phyloP scores from a whole-genome alignment of 2,113 vertebrate species.

The Chloebia gouldiae region DNA sequence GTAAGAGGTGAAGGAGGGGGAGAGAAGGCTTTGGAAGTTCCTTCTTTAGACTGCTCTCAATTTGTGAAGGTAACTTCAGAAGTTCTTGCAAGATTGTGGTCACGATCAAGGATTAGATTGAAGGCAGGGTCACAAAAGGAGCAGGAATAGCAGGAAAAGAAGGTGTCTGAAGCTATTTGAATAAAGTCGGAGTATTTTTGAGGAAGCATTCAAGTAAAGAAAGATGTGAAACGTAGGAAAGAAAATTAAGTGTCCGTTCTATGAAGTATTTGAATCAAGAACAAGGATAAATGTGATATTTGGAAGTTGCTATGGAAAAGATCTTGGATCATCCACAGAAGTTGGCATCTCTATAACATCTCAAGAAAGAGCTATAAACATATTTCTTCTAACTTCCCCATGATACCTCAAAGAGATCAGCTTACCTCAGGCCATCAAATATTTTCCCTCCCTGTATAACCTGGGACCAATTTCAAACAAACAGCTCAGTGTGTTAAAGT shows the following conservation, averaged over 20 bases:
- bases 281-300: not conserved
- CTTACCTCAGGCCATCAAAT: not conserved
- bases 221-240: not conserved
- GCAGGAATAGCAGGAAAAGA: not conserved
- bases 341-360: not conserved
- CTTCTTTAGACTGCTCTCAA: not conserved
- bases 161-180: not conserved
- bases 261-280: not conserved
- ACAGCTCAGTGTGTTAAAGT: not conserved
- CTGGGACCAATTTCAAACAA: not conserved
- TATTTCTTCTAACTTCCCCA: not conserved
- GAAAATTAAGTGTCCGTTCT: not conserved
- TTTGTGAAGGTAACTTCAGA: not conserved
- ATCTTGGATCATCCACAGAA: not conserved
- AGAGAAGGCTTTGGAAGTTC: not conserved
- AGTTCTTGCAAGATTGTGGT: not conserved
- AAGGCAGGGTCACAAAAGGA: not conserved
- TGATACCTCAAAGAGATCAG: not conserved
- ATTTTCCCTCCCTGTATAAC: not conserved
- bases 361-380: not conserved
- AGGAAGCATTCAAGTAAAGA: not conserved
- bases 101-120: not conserved
- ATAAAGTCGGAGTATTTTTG: not conserved
- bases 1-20: not conserved
- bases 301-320: not conserved